Base-by-base conservation (phyloP, 2,113 vertebrate genomes). In the Typhlomys cinereus region DNA sequence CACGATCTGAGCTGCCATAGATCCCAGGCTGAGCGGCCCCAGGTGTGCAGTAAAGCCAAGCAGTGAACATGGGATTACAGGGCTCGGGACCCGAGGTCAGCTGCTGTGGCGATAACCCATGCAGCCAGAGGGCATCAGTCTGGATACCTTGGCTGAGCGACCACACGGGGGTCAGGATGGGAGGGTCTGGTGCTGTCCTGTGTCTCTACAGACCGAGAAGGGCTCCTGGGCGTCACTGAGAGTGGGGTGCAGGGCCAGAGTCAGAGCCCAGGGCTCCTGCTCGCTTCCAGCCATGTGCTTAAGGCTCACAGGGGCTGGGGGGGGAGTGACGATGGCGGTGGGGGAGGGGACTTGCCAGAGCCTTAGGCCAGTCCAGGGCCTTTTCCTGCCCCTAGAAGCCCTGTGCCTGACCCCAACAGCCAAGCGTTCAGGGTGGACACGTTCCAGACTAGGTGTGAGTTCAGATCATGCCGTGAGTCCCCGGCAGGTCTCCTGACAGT, bases 341-440 rank as follows among this genome's bases (percentile, higher is more conserved):
- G n/a, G n/a, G 7, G 8, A 66, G 4, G 15, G 18, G 23, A 52
- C 29, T 3, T 66, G 25, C 44, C 1, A 59, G 44, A 31, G 25
- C 31, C 6, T 50, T 14, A 2, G 11, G 46, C 0, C 7, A 57
- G 25, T 64, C 59, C 17, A 1, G 31, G 27, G 15, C 34, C 23
- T 13, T 21, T 1, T 27, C 31, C 23, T 39, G 46, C 7, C 2
- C 29, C 0, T 5, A 6, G n/a, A 23, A 36, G 27, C 67, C 48
- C 29, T 21, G 39, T 50, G 8, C 54, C 48, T 41, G 48, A 48
- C 76, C 34, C 4, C 10, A 15, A 8, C 78, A 13, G 18, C 8
- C 2, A 44, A 50, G 27, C 15, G 15, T 17, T 0, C 12, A 15
- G 59, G 67, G n/a, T 1, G 34, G 79, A 46, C 2, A 7, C 20